Evolutionary conservation across 2,797 vertebrate genomes (phyloP), one percentile per base, ranked within the genome.

Genomic region (Rhynchonycteris naso): DNA sequence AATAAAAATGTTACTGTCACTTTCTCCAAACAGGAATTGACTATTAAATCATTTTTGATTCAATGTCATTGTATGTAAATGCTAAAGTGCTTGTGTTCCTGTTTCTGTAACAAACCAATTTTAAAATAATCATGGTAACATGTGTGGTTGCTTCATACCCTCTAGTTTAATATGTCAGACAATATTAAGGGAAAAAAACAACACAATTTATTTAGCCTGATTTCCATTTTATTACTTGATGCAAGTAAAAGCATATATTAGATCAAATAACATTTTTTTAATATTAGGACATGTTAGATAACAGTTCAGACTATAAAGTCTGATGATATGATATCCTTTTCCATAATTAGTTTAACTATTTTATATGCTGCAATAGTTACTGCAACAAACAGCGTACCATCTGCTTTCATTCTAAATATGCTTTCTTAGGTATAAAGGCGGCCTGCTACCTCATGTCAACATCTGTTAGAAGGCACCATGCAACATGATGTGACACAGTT

Each of bases 1-100:
- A 74, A 82, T 91, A 92, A 79, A 81, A 95, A 33, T n/a, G 5
- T 74, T 92, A 22, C 56, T 79, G 76, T 95, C 75, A 97, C 90
- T 94, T 94, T 97, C 81, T 81, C 30, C 87, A 91, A 97, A 94
- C 0, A 96, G 71, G 61, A 97, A 96, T 88, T 91, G 84, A 85
- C 11, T 87, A 76, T 88, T 96, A 96, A 93, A 96, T 97, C 66
- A 90, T 94, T 97, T 97, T 96, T 88, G 71, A 63, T 92, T 95
- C 63, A 56, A 50, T 92, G 78, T 88, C 94, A 90, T 38, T 97
- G 66, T 35, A 30, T 78, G 66, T 19, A 80, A 97, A 95, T 68
- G 19, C 33, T 56, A 91, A 98, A 88, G 68, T 10, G 26, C 52
- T 43, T 82, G 47, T 88, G 52, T 94, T 93, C 71, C 87, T 50